These are phyloP conservation scores for Ctenochaetus hawaiiensis DNA, from an alignment of 2,797 vertebrate species.

Conservation along the genomic window DNA sequence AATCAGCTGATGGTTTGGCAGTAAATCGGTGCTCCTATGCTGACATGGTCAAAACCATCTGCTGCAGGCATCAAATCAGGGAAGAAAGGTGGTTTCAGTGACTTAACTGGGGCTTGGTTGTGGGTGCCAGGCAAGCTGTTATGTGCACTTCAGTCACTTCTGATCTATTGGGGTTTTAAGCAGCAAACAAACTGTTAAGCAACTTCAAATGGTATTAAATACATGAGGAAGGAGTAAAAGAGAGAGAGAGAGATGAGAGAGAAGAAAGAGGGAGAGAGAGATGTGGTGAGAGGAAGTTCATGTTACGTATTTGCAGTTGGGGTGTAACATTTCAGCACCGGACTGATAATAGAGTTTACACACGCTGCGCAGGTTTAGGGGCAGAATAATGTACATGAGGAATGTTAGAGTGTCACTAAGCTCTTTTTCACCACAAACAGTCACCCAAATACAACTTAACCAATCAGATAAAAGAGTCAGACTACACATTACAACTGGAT, in stretches of 20 bases:
- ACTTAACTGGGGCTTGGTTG: too few relatives aligned
- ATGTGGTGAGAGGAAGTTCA: constrained; percentile 65
- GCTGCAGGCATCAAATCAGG: too few relatives aligned
- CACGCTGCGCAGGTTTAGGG: constrained; percentile 76
- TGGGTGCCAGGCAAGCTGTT: too few relatives aligned
- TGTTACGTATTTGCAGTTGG: constrained; percentile 75
- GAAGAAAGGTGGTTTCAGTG: too few relatives aligned
- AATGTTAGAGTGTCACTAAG: constrained; percentile 75
- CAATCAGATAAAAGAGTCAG: constrained; percentile 7
- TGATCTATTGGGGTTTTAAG: too few relatives aligned
- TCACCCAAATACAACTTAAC: not conserved
- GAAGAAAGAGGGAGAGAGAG: constrained; percentile 5
- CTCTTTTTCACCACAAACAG: constrained; percentile 26
- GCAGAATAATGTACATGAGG: constrained; percentile 80
- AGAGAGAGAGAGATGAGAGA: constrained; percentile 18
- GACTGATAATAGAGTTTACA: constrained; percentile 75
- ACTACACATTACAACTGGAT: not conserved
- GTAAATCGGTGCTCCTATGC: too few relatives aligned
- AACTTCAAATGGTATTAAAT: not conserved
- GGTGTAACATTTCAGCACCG: constrained; percentile 80
- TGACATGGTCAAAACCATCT: too few relatives aligned
- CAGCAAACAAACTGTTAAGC: too few relatives aligned
- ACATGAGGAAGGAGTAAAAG: constrained; percentile 9
- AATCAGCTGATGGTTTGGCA: too few relatives aligned
- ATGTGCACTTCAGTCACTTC: too few relatives aligned